These are phyloP conservation scores for Athripsodes cinereus DNA, from an alignment of 2,888 invertebrate genomes.

Conservation along the genomic window DNA sequence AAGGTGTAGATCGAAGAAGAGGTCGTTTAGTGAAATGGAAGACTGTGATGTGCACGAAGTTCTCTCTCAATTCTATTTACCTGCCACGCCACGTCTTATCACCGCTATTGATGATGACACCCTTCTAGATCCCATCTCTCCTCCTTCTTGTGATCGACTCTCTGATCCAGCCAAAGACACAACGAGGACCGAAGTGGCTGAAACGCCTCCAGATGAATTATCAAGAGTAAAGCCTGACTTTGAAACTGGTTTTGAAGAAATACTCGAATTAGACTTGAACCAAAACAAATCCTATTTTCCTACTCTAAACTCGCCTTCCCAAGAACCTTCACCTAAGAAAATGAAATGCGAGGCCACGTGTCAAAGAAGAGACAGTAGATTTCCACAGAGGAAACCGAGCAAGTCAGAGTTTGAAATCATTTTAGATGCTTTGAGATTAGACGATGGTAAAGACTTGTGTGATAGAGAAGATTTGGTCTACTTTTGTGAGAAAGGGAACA, in stretches of 20 bases:
- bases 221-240: conserved; percentile 28
- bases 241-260: conserved; percentile 25
- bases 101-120: conserved; percentile 61
- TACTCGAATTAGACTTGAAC: conserved; percentile 32
- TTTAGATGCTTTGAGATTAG: conserved; percentile 40
- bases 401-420: conserved; percentile 43
- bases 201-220: conserved; percentile 33
- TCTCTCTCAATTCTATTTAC: conserved; percentile 64
- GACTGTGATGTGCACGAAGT: conserved; percentile 65
- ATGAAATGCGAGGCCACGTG: conserved; percentile 25
- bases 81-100: conserved; percentile 61
- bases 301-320: conserved; percentile 28
- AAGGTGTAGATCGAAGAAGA: conserved; percentile 34
- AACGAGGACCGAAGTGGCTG: conserved; percentile 30
- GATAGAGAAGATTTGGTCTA: conserved; percentile 33
- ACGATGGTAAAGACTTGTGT: conserved; percentile 23
- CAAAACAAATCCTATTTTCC: conserved; percentile 33
- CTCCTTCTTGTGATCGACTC: conserved; percentile 39
- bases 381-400: conserved; percentile 16
- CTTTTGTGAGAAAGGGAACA: conserved; percentile 29
- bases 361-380: conserved; percentile 4
- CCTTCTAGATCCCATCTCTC: conserved; percentile 33
- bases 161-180: conserved; percentile 31
- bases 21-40: conserved; percentile 54
- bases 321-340: conserved; percentile 27